Evolutionary conservation across 2,797 vertebrate species (phyloP), one percentile per base, ranked within the genome.

Genomic region (Cirrhinus molitorella): DNA sequence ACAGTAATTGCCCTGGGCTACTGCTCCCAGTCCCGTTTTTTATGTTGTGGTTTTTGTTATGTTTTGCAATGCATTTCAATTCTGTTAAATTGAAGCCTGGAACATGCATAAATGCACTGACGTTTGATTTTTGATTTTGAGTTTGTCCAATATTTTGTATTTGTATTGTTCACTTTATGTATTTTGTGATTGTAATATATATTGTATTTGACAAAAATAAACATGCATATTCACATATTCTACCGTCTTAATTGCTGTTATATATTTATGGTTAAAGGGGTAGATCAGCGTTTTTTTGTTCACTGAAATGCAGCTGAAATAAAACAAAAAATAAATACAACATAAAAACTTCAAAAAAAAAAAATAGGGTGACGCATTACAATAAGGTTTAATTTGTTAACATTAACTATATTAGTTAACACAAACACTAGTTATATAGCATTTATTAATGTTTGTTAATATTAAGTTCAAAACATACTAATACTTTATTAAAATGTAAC

Each of bases 191-290:
- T 85, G 79, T 89, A 57, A 86, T 85, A 82, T 81, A 87, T 85
- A n/a, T 5, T 72, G 63, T 85, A 40, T 73, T 74, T 80, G 76
- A 28, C 53, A 43, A 85, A n/a, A 89, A 87, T 89, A 89, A 89
- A 87, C 25, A 28, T 59, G 53, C 67, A 73, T 37, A 19, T 83
- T 78, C 9, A 2, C 31, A 75, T 31, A 28, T 65, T 8, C 5
- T 49, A 19, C 21, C 0, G 0, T 49, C 23, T 1, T 45, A 51
- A 25, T 63, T 81, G 37, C 34, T 8, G 3, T 31, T 11, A 49
- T 17, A 72, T 23, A 63, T 25, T 14, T 40, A 34, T 28, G 14
- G 61, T 5, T 45, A 25, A 49, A 47, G 3, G 8, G 14, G 47
- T 25, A 47, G 67, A n/a, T n/a, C n/a, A n/a, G n/a, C n/a, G n/a